These are phyloP conservation scores for Saccostrea glomerata DNA, from an alignment of 1,140 invertebrate species.

Conservation along the genomic window DNA sequence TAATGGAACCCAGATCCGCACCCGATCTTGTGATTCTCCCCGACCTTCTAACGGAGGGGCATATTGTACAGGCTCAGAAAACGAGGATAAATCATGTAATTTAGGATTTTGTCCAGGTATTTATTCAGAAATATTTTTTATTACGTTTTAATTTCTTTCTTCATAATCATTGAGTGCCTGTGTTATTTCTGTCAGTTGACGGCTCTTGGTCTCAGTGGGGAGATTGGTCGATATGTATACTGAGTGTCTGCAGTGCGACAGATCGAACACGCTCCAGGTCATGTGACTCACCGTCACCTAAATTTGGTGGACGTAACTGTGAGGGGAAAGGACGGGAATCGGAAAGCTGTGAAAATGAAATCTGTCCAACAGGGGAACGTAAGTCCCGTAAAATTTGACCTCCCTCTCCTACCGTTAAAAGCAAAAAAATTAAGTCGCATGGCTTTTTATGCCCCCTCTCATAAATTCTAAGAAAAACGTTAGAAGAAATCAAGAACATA, in stretches of 20 bases:
- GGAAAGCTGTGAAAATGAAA: neutral
- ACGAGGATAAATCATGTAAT: slow-evolving; percentile 45
- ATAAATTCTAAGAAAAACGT: no score
- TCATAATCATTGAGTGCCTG: neutral
- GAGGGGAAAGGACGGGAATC: neutral
- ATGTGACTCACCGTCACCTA: slow-evolving; percentile 4
- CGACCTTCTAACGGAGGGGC: slow-evolving; percentile 57
- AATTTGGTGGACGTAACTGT: neutral
- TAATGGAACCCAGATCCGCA: slow-evolving; percentile 51
- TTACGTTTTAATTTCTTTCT: no score
- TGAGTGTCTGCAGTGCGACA: neutral
- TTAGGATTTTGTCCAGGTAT: slow-evolving; percentile 40
- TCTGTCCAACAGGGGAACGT: neutral
- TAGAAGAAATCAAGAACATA: no score
- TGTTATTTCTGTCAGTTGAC: neutral
- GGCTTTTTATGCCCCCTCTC: no score
- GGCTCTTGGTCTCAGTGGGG: neutral
- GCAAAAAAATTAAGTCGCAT: no score
- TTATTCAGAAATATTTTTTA: neutral
- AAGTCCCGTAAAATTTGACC: neutral
- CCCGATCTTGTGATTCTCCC: slow-evolving; percentile 57
- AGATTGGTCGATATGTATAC: neutral
- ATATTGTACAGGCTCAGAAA: slow-evolving; percentile 50
- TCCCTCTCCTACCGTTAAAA: no score
- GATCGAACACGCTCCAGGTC: slow-evolving; percentile 19